Conservation (phyloP, 2,888 invertebrate genomes). For the Heteromyza rotundicornis region DNA sequence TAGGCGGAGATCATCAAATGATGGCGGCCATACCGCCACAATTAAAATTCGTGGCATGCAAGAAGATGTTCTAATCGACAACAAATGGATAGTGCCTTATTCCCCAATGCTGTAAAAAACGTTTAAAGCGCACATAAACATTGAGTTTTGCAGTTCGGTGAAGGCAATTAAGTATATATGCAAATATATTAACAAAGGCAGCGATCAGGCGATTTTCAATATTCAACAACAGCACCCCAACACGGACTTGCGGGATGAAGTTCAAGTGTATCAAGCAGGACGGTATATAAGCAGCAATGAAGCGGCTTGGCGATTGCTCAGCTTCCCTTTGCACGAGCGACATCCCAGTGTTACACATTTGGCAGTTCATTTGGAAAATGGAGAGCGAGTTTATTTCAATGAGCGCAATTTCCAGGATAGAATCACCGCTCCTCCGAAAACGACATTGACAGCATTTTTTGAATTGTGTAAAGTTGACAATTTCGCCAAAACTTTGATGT, state of each 20-base stretch:
- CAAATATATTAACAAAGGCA: conserved; percentile 12
- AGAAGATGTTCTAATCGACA: conserved; percentile 36
- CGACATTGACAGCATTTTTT: neutral
- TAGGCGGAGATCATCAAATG: conserved; percentile 24
- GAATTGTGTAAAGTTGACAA: neutral
- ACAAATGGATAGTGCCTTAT: conserved; percentile 52
- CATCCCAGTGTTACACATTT: no score
- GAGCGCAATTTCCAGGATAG: no score
- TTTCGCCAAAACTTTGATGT: neutral
- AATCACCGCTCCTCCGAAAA: no score
- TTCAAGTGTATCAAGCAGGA: neutral
- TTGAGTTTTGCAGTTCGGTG: conserved; percentile 55
- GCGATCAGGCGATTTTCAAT: conserved; percentile 13
- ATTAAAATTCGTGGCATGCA: conserved; percentile 21
- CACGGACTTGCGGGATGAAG: neutral
- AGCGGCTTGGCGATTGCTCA: neutral
- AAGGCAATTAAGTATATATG: conserved; percentile 22
- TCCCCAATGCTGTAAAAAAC: conserved; percentile 41
- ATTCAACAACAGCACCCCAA: neutral
- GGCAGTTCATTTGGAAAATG: no score
- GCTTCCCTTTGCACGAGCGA: no score
- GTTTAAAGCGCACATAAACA: conserved; percentile 52
- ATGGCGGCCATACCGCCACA: conserved; percentile 23
- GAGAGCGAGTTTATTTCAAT: no score
- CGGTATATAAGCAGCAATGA: neutral